Base-by-base conservation (phyloP, 2,113 vertebrate genomes). In the Patagioenas fasciata region DNA sequence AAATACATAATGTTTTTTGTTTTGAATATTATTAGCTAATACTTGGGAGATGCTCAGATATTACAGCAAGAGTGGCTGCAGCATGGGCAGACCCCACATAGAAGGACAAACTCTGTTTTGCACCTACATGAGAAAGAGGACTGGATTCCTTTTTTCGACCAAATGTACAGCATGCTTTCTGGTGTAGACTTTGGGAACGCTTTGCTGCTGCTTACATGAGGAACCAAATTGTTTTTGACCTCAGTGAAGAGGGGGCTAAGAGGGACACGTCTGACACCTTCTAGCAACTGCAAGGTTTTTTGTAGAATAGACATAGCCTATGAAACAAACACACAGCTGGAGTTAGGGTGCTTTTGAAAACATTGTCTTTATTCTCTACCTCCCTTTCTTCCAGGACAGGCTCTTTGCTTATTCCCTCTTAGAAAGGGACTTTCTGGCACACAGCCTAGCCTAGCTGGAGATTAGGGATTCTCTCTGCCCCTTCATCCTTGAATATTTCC, bases 401-500 rank as follows among this genome's bases (percentile, higher is more conserved):
- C 92, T 94, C 94, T 96, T 97, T 96, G 90, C 93, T 96, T 96
- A 95, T 93, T 95, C 91, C 90, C 36, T 73, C 92, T 96, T 96
- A 96, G 95, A 97, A 95, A 69, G 70, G 65, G 94, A 95, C 93
- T 95, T 96, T 94, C 94, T 97, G 97, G 96, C 88, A 91, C 71
- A 93, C 54, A 92, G 80, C 89, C 88, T 89, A 92, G 77, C 77
- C 83, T 80, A 83, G 86, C 78, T 95, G 60, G 95, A 95, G 87
- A 93, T 87, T 95, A 92, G 91, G 91, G 92, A 97, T 91, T 96
- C 95, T 97, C 91, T 96, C 91, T 96, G 93, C 87, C 94, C 89
- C 77, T 82, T 97, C 87, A 96, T 95, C 95, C 97, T 97, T 96
- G 96, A 95, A 96, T 97, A 97, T 80, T 96, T 97, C 96, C 95